These are phyloP conservation scores for Chelon labrosus DNA, from an alignment of 2,797 vertebrate species.

Conservation along the genomic window DNA sequence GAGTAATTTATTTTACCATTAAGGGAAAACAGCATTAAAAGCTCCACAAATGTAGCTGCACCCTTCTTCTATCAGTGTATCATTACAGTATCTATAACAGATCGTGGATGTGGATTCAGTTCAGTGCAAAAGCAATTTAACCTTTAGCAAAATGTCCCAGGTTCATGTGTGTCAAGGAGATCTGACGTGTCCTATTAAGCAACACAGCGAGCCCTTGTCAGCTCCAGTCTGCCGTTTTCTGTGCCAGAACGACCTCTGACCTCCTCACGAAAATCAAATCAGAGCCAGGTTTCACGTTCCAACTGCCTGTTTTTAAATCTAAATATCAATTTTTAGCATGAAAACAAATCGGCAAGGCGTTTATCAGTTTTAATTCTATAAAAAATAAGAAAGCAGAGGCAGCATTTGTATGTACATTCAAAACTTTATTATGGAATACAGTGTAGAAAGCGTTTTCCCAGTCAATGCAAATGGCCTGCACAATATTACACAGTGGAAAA, in stretches of 20 bases:
- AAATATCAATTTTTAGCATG: neutral
- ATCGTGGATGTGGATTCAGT: neutral
- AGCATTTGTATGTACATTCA: constrained; percentile 87
- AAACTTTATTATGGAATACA: constrained; percentile 99
- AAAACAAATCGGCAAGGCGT: too few species aligned
- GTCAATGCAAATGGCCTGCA: constrained; percentile 96
- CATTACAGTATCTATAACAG: too few species aligned
- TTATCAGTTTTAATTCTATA: neutral
- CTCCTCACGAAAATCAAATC: neutral
- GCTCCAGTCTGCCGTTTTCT: neutral
- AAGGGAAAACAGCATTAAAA: too few species aligned
- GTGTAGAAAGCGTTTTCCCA: constrained; percentile 98
- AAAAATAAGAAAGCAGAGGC: neutral
- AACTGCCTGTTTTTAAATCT: neutral
- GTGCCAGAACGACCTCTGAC: constrained; percentile 1
- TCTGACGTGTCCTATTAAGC: constrained; percentile 5
- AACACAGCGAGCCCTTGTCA: neutral
- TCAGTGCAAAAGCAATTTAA: constrained; percentile 10
- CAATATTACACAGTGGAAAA: constrained; percentile 87
- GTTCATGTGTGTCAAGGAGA: neutral
- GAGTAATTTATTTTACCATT: too few species aligned
- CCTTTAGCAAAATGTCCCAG: constrained; percentile 1
- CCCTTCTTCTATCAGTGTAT: too few species aligned
- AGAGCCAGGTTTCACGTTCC: neutral
- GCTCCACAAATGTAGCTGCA: too few species aligned